Base-by-base conservation (phyloP, 1,140 invertebrate species). In the Drosophila pruinosa region DNA sequence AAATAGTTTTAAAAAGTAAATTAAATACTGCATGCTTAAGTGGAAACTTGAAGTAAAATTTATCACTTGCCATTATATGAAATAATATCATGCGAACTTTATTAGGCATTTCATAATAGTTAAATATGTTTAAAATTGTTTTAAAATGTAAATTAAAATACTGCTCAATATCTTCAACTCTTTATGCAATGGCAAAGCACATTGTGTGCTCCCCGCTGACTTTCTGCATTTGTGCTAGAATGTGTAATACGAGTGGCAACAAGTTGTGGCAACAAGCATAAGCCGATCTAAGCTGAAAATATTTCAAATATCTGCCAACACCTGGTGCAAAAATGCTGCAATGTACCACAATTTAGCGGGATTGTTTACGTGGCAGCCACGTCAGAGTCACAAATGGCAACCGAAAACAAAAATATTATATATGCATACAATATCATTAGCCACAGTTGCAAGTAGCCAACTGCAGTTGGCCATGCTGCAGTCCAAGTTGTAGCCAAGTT, bases 281-380 rank as follows among this genome's bases (percentile, higher is more conserved):
- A 61, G 47, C 21, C 39, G 65, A 62, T 54, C 17, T 56, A 12
- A 17, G 50, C 50, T 48, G 22, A 53, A 72, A 82, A 64, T 78
- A 70, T 82, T 61, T 74, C 12, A 76, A 73, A 63, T 67, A 77
- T 73, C 78, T 76, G 81, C 63, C 68, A 86, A 71, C 77, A 86
- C 76, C 80, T 85, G 81, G 72, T 17, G 10, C 43, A 48, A 57
- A 67, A 58, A 34, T 61, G 53, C 64, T 43, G 75, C 65, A 71
- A 65, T 48, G 69, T 47, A 50, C 45, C 47, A 41, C 74, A 75
- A 64, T 72, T 80, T 65, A 76, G 81, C 80, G 56, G n/a, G 58
- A 39, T 79, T 83, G 80, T 83, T 85, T 75, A 85, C 67, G 76
- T 75, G 79, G 65, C 75, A 71, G 76, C 41, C 69, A 52, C 72